Percentiles rank a stretch among this genome's conserved stretches.
phyloP scores from a whole-genome alignment of 2,888 invertebrate genomes.

The Apamea sordens region DNA sequence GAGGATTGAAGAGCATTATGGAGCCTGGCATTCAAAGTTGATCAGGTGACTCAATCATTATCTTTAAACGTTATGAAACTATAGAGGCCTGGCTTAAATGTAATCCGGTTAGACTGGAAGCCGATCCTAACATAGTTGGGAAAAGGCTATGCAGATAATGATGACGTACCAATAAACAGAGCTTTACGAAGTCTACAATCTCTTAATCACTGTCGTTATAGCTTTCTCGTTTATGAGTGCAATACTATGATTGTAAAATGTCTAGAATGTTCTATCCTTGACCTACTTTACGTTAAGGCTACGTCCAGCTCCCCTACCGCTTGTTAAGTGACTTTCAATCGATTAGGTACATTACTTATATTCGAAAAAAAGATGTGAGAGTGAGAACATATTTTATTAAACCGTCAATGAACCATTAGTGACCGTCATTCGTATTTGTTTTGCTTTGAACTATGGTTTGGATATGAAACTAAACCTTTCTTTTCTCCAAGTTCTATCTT shows the following conservation, averaged over 20 bases:
- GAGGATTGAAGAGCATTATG: no score
- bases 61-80: no score
- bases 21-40: no score
- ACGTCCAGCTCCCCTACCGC: slow-evolving; percentile 49
- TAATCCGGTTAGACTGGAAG: no score
- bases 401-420: no score
- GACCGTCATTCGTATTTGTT: not conserved
- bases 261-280: slow-evolving; percentile 73
- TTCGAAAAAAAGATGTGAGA: not conserved
- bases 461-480: not conserved
- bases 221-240: slow-evolving; percentile 24
- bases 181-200: not conserved
- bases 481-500: not conserved
- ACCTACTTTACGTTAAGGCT: slow-evolving; percentile 72
- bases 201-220: slow-evolving; percentile 11
- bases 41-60: no score
- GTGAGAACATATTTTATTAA: not conserved
- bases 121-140: not conserved
- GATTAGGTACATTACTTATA: slow-evolving; percentile 2
- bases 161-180: not conserved
- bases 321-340: slow-evolving; percentile 30
- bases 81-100: no score
- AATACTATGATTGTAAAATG: slow-evolving; percentile 51
- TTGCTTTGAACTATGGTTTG: not conserved
- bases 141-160: not conserved